Base-by-base conservation (phyloP, 2,888 invertebrate genomes). In the Brachyptera risi region DNA sequence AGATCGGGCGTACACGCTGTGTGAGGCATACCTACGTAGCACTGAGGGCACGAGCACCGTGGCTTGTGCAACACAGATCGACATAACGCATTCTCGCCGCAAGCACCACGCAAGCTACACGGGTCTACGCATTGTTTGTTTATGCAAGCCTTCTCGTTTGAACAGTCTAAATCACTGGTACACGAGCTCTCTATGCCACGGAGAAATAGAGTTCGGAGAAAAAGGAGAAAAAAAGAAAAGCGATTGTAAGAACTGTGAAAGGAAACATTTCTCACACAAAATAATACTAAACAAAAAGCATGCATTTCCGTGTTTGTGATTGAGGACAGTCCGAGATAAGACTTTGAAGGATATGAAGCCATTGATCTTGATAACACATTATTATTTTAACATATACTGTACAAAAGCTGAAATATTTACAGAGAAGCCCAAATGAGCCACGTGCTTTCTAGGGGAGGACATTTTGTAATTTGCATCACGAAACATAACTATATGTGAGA, bases 91-190 rank as follows among this genome's bases (percentile, higher is more conserved):
- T 93, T 93, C 71, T 86, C 83, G 68, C 94, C 94, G 76, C 95
- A 95, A 68, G 88, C 90, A 71, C 89, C 92, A 71, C 91, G 86
- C 73, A 92, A 83, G 73, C 86, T 86, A 80, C 94, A 95, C 68
- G 93, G 94, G 79, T 94, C 92, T 78, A 89, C 84, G 79, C 94
- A 95, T 79, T 90, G 88, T 78, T 88, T 85, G 80, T 90, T 89
- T 79, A 92, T 84, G 81, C 94, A 95, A 75, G 92, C 89, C 81
- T 91, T 90, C 80, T 93, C 92, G 79, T 87, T 87, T 69, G 91
- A 87, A 80, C 94, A 95, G 81, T 92, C 92, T 81, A 85, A 83
- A 83, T 94, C 92, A 79, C 86, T 86, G 81, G 86, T 86, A 82
- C 93, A 93, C 85, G 91, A 90, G 81, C 86, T 85, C 81, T 87